Conservation (phyloP, 1,140 invertebrate genomes). For the Linepithema humile region DNA sequence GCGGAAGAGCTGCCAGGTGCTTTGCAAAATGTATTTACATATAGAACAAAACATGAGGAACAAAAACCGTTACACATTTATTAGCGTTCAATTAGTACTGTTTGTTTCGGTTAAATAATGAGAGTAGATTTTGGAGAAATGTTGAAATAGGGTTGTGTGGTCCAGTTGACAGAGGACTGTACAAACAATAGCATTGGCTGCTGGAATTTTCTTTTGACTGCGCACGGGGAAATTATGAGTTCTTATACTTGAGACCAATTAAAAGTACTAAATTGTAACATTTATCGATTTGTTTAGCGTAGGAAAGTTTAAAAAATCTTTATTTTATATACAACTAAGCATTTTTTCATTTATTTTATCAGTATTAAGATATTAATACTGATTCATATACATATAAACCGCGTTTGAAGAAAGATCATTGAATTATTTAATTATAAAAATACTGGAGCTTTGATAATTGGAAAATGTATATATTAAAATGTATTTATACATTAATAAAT, state of each 20-base stretch:
- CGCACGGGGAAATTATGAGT: background rate
- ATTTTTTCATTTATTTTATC: background rate
- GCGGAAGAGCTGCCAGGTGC: conserved; percentile 6
- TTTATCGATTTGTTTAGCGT: background rate
- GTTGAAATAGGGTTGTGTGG: conserved; percentile 43
- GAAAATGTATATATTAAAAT: too few species aligned
- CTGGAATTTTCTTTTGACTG: conserved; percentile 42
- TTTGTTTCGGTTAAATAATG: conserved; percentile 78
- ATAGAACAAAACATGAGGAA: background rate
- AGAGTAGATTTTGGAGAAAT: conserved; percentile 71
- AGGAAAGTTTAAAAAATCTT: background rate
- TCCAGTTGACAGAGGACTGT: conserved; percentile 77
- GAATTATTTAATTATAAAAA: background rate
- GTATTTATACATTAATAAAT: too few species aligned
- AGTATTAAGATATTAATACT: background rate
- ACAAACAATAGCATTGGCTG: conserved; percentile 69
- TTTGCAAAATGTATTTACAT: conserved; percentile 36
- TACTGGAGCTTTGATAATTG: too few species aligned
- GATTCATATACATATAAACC: too few species aligned
- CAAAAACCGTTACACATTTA: conserved; percentile 72
- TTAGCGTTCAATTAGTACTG: conserved; percentile 83
- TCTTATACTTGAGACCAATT: background rate
- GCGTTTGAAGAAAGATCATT: background rate
- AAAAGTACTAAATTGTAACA: too few species aligned
- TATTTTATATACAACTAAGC: background rate